These are phyloP conservation scores for Drosophila subpulchrella DNA, from an alignment of 1,140 invertebrate species.

Conservation along the genomic window DNA sequence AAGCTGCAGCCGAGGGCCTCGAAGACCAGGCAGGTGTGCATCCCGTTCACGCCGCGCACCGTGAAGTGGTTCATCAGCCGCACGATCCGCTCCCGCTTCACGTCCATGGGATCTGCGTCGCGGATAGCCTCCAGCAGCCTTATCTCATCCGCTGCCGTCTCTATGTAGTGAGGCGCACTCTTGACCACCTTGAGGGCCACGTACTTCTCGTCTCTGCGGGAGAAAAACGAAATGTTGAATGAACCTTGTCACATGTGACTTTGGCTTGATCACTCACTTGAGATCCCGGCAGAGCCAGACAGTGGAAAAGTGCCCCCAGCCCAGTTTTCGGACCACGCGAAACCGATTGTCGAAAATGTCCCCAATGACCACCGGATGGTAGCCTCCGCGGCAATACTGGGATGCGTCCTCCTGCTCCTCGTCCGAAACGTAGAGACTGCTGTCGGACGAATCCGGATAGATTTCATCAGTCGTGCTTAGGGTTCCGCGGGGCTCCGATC, in stretches of 20 bases:
- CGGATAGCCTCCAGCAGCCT: conserved; percentile 97
- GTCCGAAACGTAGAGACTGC: conserved; percentile 86
- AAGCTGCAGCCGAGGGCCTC: conserved; percentile 99
- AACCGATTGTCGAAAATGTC: conserved; percentile 97
- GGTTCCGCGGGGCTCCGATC: conserved; percentile 82
- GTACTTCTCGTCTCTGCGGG: conserved; percentile 92
- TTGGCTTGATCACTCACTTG: conserved; percentile 65
- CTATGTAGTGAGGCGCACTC: conserved; percentile 98
- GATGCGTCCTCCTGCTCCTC: conserved; percentile 98
- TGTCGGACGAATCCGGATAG: conserved; percentile 82
- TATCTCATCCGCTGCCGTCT: conserved; percentile 99
- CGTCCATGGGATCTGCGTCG: conserved; percentile 94
- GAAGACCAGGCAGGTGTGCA: conserved; percentile 98
- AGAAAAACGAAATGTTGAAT: not conserved
- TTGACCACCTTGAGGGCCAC: conserved; percentile 99
- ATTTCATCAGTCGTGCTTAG: conserved; percentile 80
- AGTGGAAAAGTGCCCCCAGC: conserved; percentile 99
- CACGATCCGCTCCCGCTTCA: conserved; percentile 97
- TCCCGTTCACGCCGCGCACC: conserved; percentile 98
- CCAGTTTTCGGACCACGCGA: conserved; percentile 97
- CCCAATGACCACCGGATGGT: conserved; percentile 97
- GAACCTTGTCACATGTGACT: not conserved
- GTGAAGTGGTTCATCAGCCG: conserved; percentile 99
- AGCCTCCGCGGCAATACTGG: conserved; percentile 98
- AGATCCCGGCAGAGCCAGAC: conserved; percentile 99